Percentiles rank a stretch among this genome's conserved stretches.
These are phyloP conservation scores for Tipula unca DNA, from an alignment of 2,888 invertebrate species.

Conservation along the genomic window DNA sequence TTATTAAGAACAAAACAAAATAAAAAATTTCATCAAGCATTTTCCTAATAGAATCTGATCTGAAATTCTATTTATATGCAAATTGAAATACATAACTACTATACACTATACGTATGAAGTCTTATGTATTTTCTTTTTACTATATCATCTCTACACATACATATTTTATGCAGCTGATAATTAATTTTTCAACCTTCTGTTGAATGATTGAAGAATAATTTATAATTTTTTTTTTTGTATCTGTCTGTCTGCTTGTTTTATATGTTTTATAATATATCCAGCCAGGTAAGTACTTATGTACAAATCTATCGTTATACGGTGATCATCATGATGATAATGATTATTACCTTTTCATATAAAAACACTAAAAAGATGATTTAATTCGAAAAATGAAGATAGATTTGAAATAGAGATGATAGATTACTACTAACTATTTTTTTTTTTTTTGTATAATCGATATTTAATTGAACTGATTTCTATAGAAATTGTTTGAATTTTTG, in stretches of 20 bases:
- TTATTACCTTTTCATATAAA: not conserved
- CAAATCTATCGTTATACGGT: not conserved
- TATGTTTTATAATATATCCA: not conserved
- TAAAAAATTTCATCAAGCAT: not conserved
- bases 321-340: not conserved
- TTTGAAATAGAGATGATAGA: not conserved
- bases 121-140: not conserved
- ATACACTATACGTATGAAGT: not conserved
- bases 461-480: not conserved
- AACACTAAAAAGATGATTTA: not conserved
- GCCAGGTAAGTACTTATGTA: not conserved
- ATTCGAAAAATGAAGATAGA: not conserved
- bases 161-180: slow-evolving; percentile 1
- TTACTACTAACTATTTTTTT: not conserved
- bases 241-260: not conserved
- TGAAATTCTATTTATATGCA: not conserved
- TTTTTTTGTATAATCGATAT: not conserved
- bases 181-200: slow-evolving; percentile 8
- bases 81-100: not conserved
- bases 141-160: not conserved
- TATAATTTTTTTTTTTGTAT: not conserved
- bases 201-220: not conserved
- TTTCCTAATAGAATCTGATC: not conserved
- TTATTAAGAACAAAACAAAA: not conserved
- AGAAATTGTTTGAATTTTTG: not conserved